phyloP scores from a whole-genome alignment of 2,888 invertebrate genomes.

The Caenorhabditis angaria region DNA sequence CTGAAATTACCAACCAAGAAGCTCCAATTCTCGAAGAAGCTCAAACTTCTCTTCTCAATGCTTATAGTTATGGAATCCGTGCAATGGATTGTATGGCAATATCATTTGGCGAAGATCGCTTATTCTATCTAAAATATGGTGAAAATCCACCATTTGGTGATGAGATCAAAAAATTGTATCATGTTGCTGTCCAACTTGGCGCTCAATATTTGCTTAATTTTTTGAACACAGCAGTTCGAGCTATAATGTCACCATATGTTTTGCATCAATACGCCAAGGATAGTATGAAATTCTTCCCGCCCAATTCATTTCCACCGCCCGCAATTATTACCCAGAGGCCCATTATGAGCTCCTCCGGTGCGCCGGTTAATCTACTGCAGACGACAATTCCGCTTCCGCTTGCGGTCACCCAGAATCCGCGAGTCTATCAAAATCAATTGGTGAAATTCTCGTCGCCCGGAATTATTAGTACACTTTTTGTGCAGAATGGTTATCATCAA shows the following conservation, averaged over 20 bases:
- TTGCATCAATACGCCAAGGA: constrained; percentile 31
- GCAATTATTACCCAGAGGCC: not conserved
- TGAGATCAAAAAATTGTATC: constrained; percentile 20
- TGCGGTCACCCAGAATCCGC: not conserved
- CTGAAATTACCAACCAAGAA: not conserved
- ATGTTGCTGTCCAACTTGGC: constrained; percentile 20
- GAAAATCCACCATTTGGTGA: constrained; percentile 21
- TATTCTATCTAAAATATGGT: constrained; percentile 24
- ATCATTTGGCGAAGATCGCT: constrained; percentile 23
- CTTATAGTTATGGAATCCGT: constrained; percentile 33
- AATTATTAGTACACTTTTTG: constrained; percentile 9
- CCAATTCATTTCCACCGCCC: not conserved
- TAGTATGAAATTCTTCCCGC: constrained; percentile 28
- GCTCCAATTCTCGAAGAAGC: not conserved
- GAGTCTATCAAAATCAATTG: constrained; percentile 15
- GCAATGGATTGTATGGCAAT: constrained; percentile 38
- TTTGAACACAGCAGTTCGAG: constrained; percentile 23
- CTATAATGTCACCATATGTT: constrained; percentile 34
- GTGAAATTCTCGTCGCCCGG: constrained; percentile 19
- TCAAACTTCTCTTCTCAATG: constrained; percentile 4
- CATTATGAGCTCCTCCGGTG: not conserved
- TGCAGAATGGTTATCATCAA: constrained; percentile 34
- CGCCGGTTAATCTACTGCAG: constrained; percentile 8
- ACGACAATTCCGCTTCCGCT: constrained; percentile 2
- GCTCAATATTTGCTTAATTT: constrained; percentile 13